phyloP scores from a whole-genome alignment of 2,113 vertebrate species.

The Aphelocoma coerulescens region DNA sequence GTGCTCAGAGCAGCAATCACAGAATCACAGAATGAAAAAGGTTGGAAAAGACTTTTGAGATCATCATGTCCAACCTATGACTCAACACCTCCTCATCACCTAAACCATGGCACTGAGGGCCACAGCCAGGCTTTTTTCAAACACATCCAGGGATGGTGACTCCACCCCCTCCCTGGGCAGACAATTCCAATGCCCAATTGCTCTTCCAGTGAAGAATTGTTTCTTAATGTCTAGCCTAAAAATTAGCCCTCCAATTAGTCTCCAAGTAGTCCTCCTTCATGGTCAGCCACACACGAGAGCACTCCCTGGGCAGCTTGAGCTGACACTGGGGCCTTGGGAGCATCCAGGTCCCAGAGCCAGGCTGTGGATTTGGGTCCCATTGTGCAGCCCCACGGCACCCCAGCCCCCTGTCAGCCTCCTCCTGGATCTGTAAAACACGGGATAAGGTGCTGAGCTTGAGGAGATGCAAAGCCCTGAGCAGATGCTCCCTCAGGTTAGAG shows the following conservation, averaged over 20 bases:
- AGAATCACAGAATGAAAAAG: background rate
- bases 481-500: background rate
- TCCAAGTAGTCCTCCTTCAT: background rate
- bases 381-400: accelerated
- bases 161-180: background rate
- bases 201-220: background rate
- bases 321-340: background rate
- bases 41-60: background rate
- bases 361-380: background rate
- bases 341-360: background rate
- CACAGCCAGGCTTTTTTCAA: background rate
- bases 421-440: background rate
- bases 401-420: background rate
- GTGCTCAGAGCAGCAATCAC: background rate
- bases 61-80: background rate
- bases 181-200: background rate
- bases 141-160: background rate
- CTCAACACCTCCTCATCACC: background rate
- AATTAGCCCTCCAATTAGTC: background rate
- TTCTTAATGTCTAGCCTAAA: background rate
- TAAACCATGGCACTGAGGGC: background rate
- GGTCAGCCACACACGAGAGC: background rate
- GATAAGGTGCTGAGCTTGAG: background rate
- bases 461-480: background rate
- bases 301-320: background rate